Base-by-base conservation (phyloP, 2,888 invertebrate genomes). In the Brenthis daphne region DNA sequence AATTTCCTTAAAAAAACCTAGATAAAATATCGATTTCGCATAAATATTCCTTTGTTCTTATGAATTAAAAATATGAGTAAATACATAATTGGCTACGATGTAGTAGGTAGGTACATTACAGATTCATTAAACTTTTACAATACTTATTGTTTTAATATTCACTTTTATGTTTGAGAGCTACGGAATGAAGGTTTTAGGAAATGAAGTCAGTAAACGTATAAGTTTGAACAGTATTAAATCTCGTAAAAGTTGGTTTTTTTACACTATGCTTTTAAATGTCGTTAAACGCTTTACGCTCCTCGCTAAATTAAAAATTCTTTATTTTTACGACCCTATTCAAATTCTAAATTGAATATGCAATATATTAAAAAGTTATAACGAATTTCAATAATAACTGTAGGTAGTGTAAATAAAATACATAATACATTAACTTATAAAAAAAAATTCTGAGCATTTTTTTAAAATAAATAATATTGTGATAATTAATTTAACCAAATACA, bases 251-350 rank as follows among this genome's bases (percentile, higher is more conserved):
- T 65, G 53, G 57, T 6, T 29, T 64, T 60, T 60, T 69, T 60
- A 67, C 56, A 64, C 61, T 57, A 53, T 37, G 20, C 6, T 64
- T 69, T 69, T 69, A 57, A 67, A 71, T 71, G 71, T 72, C 71
- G 68, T 71, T 72, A 64, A 68, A 68, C 60, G 65, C 61, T 70
- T 69, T 61, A 67, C 67, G 66, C 56, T 65, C 58, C 47, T 69
- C 65, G 69, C 63, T 73, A 66, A 74, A 74, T 71, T 74, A 71
- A 73, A 73, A 74, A 70, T 73, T 74, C 71, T 69, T 67, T 67
- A 68, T 71, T 71, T 71, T 73, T 72, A 74, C 71, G 71, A 71
- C 50, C 51, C 57, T 47, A 16, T 57, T 61, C 53, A 58, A 67
- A 64, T 66, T 68, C 16, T 43, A 47, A 20, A 20, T 70, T 65